Evolutionary conservation across 2,797 vertebrate species (phyloP).

Genomic region (Phyllotis vaccarum): DNA sequence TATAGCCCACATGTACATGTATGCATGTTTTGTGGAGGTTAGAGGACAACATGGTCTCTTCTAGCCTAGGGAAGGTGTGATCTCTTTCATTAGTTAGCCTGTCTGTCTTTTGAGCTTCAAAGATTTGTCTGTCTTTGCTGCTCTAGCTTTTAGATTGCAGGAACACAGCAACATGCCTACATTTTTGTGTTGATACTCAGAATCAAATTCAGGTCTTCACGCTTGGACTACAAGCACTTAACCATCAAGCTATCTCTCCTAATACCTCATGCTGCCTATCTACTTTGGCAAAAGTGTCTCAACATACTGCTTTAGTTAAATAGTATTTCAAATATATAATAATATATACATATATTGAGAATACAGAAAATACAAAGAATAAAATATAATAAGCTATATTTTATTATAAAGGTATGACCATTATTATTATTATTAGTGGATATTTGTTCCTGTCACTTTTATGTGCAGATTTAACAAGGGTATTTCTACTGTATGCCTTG

Average conservation of each 20-base stretch:
- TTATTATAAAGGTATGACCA: background rate
- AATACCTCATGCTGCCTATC: background rate
- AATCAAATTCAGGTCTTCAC: background rate
- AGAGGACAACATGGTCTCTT: background rate
- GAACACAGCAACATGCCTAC: background rate
- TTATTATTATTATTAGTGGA: background rate
- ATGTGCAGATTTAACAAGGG: conserved; percentile 19
- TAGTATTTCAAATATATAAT: conserved; percentile 31
- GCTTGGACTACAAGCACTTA: background rate
- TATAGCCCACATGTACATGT: background rate
- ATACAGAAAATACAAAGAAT: conserved; percentile 13
- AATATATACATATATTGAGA: background rate
- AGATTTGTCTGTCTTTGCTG: background rate
- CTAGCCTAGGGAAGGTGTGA: background rate
- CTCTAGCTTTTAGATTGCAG: background rate
- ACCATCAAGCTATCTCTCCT: background rate
- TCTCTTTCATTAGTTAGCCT: background rate
- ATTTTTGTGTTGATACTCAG: background rate
- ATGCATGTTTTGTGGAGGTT: background rate
- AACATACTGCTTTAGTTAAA: conserved; percentile 7
- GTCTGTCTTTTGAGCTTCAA: background rate
- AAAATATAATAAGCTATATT: background rate
- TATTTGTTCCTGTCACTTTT: conserved; percentile 51
- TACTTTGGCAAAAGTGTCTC: background rate
- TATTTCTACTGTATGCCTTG: background rate